phyloP scores from a whole-genome alignment of 2,888 invertebrate genomes.

The Phortica okadai region DNA sequence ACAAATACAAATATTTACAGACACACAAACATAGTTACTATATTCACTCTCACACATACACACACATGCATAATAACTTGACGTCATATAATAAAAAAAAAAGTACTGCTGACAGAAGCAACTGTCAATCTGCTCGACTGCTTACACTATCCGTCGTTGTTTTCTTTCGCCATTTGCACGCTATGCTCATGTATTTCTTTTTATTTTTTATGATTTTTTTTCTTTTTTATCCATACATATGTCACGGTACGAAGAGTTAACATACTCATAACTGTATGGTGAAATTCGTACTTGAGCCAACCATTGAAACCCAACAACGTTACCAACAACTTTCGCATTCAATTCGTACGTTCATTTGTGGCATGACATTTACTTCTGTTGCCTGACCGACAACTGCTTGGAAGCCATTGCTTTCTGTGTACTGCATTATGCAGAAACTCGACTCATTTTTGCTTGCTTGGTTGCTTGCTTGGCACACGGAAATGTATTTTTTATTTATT shows the following conservation, averaged over 20 bases:
- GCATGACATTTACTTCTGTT: neutral
- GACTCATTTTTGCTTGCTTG: neutral
- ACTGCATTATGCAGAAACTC: neutral
- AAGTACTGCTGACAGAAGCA: neutral
- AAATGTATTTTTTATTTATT: slow-evolving; percentile 16
- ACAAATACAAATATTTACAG: slow-evolving; percentile 15
- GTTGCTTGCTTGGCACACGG: too few relatives aligned
- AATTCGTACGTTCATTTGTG: too few relatives aligned
- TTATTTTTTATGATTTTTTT: too few relatives aligned
- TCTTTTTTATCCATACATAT: too few relatives aligned
- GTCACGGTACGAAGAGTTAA: too few relatives aligned
- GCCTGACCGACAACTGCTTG: neutral
- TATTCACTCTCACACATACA: neutral
- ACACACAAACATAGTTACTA: neutral
- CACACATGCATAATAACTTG: neutral
- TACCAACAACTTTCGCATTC: too few relatives aligned
- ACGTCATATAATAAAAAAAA: neutral
- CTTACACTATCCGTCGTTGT: neutral
- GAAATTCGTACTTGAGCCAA: too few relatives aligned
- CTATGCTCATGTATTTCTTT: neutral
- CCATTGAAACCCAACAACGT: too few relatives aligned
- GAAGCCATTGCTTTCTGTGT: neutral
- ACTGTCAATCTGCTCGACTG: neutral
- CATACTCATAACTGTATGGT: too few relatives aligned
- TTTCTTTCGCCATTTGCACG: neutral